phyloP scores from a whole-genome alignment of 2,888 invertebrate genomes.

The Cryptus viduatorius region DNA sequence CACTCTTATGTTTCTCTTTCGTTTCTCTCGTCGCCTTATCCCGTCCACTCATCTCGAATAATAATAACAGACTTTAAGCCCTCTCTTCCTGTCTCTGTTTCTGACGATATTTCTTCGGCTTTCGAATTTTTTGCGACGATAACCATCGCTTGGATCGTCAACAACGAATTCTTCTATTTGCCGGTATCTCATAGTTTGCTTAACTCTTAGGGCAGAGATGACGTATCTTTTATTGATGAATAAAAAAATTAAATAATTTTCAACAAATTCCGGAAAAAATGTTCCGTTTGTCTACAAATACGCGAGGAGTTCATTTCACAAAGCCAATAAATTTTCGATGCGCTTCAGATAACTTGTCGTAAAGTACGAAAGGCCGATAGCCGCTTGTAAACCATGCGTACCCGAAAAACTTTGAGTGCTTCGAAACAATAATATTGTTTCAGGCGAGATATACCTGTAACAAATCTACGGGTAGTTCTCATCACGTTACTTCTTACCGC shows the following conservation, averaged over 20 bases:
- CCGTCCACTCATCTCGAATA: conserved; percentile 37
- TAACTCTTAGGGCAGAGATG: background rate
- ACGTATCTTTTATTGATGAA: too few relatives aligned
- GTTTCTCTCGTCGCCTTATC: conserved; percentile 33
- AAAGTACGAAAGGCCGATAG: background rate
- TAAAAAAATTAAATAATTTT: too few relatives aligned
- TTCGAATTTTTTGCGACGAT: conserved; percentile 7
- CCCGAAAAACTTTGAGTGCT: background rate
- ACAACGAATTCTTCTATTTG: conserved; percentile 27
- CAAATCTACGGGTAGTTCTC: conserved; percentile 11
- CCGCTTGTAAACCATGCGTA: background rate
- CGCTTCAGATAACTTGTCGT: background rate
- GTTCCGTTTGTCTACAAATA: too few relatives aligned
- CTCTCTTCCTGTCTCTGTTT: conserved; percentile 27
- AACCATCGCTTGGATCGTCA: background rate
- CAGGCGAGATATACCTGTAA: conserved; percentile 10
- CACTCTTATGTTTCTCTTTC: conserved; percentile 40
- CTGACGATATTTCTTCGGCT: conserved; percentile 6
- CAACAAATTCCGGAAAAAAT: too few relatives aligned
- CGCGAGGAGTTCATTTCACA: too few relatives aligned
- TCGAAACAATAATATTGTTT: background rate
- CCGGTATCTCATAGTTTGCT: conserved; percentile 15
- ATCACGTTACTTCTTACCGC: conserved; percentile 4
- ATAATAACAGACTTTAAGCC: conserved; percentile 48
- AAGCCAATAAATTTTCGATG: too few relatives aligned